Conservation (phyloP, 2,113 vertebrate genomes). For the Lucifuga dentata region DNA sequence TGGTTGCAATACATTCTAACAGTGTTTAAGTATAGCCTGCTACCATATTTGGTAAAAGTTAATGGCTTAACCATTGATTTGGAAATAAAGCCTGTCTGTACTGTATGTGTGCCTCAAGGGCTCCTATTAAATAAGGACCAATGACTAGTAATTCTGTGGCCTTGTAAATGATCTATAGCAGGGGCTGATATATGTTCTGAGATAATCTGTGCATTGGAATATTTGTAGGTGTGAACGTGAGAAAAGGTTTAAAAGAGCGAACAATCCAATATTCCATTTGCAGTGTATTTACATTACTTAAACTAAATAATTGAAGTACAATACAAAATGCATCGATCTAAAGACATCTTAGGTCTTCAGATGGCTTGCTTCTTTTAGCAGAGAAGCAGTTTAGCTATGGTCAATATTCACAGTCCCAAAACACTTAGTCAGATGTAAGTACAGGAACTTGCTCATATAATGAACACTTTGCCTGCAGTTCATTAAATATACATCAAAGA, state of each 20-base stretch:
- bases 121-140: conserved; percentile 30
- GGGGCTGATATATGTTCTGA: conserved; percentile 1
- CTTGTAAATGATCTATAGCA: conserved; percentile 41
- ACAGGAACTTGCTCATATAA: conserved; percentile 42
- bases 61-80: conserved; percentile 65
- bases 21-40: conserved; percentile 15
- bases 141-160: conserved; percentile 7
- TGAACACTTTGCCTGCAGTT: conserved; percentile 50
- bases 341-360: not conserved
- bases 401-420: conserved; percentile 11
- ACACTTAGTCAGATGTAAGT: conserved; percentile 45
- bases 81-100: conserved; percentile 25
- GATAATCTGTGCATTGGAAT: not conserved
- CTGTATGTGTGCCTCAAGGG: conserved; percentile 41
- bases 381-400: conserved; percentile 5
- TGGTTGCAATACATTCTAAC: not conserved
- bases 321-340: too few relatives aligned
- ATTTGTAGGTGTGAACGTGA: conserved; percentile 3
- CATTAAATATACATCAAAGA: conserved; percentile 81
- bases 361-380: too few relatives aligned
- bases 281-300: too few relatives aligned
- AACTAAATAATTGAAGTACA: too few relatives aligned
- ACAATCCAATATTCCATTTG: too few relatives aligned
- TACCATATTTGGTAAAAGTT: conserved; percentile 49
- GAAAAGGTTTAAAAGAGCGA: not conserved